Evolutionary conservation across 1,140 invertebrate genomes (phyloP), one percentile per base, ranked within the genome.

Genomic region (Drosophila repletoides): DNA sequence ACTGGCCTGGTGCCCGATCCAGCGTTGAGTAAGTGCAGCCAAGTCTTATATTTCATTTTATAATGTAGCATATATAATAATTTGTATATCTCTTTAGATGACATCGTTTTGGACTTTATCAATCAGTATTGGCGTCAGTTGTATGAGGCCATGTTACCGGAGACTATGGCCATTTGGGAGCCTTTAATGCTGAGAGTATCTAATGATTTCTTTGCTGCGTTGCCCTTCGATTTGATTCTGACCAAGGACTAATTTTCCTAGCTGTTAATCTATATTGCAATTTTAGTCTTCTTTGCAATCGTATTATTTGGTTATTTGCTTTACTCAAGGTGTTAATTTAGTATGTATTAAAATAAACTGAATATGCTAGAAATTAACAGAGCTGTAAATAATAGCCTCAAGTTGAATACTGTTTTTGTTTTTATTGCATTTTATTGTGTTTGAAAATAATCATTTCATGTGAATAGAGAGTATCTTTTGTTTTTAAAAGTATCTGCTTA

Each of bases 61-160:
- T 7, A n/a, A 4, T 2, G 0, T 4, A 14, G 3, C 34, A 40
- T 10, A 2, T 21, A 12, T 40, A 19, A 22, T 45, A 46, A 12
- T 17, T 29, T 12, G 17, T n/a, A 33, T 21, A 1, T 3, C 15
- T n/a, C 7, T 28, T 28, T 10, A 90, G 89, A 90, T 70, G 65
- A 76, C 19, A 67, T 90, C 33, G 70, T 89, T n/a, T 33, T 90
- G 58, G 87, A 90, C 24, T 90, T 90, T 46, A 69, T 90, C 7
- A 90, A 90, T 45, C 83, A 90, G 43, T 79, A 90, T 26, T 90
- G 89, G 89, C 86, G 70, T 1, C 55, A 76, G 19, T 70, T 89
- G 0, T 89, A 88, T 21, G 60, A 80, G 61, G 59, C 76, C 1
- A 77, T 89, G 70, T 29, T 90, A 1, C 88, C 88, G 0, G 76